phyloP scores from a whole-genome alignment of 2,888 invertebrate genomes.

The Serripes groenlandicus region DNA sequence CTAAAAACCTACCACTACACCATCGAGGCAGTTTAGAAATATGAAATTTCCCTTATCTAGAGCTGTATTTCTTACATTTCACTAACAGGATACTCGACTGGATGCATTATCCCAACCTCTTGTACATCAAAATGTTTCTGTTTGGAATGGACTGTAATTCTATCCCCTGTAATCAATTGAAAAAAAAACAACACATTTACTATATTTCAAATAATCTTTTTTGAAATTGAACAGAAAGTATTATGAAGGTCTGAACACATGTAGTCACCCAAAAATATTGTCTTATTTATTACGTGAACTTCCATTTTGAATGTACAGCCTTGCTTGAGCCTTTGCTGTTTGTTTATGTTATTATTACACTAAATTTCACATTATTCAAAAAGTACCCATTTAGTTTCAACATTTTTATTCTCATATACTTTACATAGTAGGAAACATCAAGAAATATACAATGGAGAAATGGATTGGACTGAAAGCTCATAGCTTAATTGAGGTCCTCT shows the following conservation, averaged over 20 bases:
- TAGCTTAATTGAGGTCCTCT: too few species aligned
- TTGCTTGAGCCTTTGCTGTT: too few species aligned
- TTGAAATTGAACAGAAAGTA: neutral
- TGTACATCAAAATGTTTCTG: conserved; percentile 93
- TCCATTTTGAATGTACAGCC: too few species aligned
- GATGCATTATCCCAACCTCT: conserved; percentile 92
- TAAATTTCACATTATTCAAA: too few species aligned
- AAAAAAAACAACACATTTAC: neutral
- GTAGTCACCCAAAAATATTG: neutral
- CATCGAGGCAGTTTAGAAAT: neutral
- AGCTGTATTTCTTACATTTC: conserved; percentile 83
- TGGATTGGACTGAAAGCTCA: too few species aligned
- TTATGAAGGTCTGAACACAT: neutral
- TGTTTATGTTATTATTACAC: too few species aligned
- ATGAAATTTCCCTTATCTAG: too few species aligned
- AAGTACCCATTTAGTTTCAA: too few species aligned
- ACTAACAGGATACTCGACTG: conserved; percentile 87
- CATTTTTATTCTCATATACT: too few species aligned
- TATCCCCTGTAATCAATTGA: conserved; percentile 89
- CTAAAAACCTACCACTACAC: too few species aligned
- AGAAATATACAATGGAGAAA: too few species aligned
- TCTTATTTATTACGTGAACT: neutral
- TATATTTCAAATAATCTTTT: neutral
- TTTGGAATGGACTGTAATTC: conserved; percentile 91
- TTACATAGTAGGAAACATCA: too few species aligned